Evolutionary conservation across 1,140 invertebrate species (phyloP).

Genomic region (Periplaneta americana): DNA sequence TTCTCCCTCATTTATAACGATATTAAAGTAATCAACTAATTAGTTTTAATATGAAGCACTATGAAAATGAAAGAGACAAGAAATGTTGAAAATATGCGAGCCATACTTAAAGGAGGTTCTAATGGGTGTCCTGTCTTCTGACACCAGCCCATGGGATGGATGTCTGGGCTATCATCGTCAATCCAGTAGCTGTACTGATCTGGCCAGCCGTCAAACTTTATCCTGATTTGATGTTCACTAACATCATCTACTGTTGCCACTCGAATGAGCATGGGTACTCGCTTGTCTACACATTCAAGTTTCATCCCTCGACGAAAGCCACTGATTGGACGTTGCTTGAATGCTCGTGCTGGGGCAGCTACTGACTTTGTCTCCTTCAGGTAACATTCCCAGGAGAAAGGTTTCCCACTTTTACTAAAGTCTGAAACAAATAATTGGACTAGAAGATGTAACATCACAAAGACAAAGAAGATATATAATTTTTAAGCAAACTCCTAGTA

Average conservation of each 20-base stretch:
- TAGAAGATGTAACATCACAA: too few relatives aligned
- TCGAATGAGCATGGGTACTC: slow-evolving; percentile 75
- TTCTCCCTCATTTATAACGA: too few relatives aligned
- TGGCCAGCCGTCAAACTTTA: slow-evolving; percentile 90
- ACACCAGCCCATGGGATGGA: slow-evolving; percentile 91
- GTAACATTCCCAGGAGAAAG: slow-evolving; percentile 84
- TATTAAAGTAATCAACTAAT: too few relatives aligned
- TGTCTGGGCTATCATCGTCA: slow-evolving; percentile 83
- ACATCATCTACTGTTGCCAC: slow-evolving; percentile 80
- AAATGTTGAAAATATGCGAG: too few relatives aligned
- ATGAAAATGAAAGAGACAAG: too few relatives aligned
- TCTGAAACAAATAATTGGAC: too few relatives aligned
- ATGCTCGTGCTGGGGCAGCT: slow-evolving; percentile 76
- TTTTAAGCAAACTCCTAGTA: too few relatives aligned
- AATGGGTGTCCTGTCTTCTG: slow-evolving; percentile 79
- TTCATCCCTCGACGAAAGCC: slow-evolving; percentile 86
- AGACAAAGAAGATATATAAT: too few relatives aligned
- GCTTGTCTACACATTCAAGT: slow-evolving; percentile 84
- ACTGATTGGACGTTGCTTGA: slow-evolving; percentile 69
- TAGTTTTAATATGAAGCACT: too few relatives aligned
- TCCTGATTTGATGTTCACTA: slow-evolving; percentile 67
- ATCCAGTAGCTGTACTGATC: slow-evolving; percentile 83
- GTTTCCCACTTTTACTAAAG: slow-evolving; percentile 49
- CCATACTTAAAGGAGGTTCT: slow-evolving; percentile 71
- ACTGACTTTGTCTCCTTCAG: slow-evolving; percentile 66